Base-by-base conservation (phyloP, 2,888 invertebrate genomes). In the Bombylius major region DNA sequence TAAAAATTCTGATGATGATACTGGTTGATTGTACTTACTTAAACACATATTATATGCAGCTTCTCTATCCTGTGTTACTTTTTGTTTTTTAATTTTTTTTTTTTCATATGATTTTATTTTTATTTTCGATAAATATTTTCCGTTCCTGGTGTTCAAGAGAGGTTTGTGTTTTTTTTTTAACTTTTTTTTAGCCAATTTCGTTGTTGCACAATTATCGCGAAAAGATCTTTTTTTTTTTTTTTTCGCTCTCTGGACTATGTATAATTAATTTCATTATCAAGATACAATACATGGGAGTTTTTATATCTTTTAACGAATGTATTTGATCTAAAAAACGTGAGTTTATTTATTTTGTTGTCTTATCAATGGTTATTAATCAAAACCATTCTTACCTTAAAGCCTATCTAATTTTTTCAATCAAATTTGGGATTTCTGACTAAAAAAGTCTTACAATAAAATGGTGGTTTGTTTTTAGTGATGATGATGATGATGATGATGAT, bases 221-320 rank as follows among this genome's bases (percentile, higher is more conserved):
- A 48, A 49, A 54, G 54, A 58, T 58, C 58, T 58, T 44, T 47
- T 47, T 47, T 51, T 39, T 9, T 39, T 39, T 11, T 42, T 47
- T 47, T 52, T 58, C 52, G 53, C 54, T 58, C 53, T 45, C 56
- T 56, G 56, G 62, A 62, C 62, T 62, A 61, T 62, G 63, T 63
- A 63, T 63, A 63, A 63, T 63, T 63, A 63, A 63, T 63, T 62
- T 63, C 51, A 56, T 60, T 63, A 63, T 63, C 63, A 61, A 62
- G 63, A 62, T 63, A 62, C 62, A 62, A 63, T 59, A 60, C 60
- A 62, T 54, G 53, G 39, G 55, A 53, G 61, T 62, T 62, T 59
- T 61, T 59, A 60, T 56, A 63, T 62, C 63, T 63, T 59, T 62
- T 63, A 63, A 63, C 62, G 63, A 63, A 63, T 62, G 62, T 62